Base-by-base conservation (phyloP, 1,140 invertebrate genomes). In the Pseudoatta argentina region DNA sequence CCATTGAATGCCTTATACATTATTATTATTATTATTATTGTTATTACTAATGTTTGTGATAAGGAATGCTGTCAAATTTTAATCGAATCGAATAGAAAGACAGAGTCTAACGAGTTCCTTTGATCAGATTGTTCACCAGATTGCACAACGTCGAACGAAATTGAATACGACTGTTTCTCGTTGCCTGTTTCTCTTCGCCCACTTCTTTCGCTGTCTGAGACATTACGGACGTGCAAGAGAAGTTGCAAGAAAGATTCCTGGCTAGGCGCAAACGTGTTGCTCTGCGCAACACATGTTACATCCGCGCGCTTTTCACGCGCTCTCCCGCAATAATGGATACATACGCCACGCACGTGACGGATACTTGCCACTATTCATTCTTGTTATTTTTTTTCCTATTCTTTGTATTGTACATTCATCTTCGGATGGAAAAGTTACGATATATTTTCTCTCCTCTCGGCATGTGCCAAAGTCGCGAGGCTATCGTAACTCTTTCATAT, bases 261-360 rank as follows among this genome's bases (percentile, higher is more conserved):
- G 59, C 75, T 76, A 85, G 71, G 75, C 53, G 86, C 79, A 64
- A 44, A 61, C 69, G 24, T 88, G 24, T 88, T 63, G 75, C 63
- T 77, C 88, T 89, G 66, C 18, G 82, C 24, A 71, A 30, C 88
- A 78, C 88, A 63, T 87, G 87, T 27, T 76, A 90, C 88, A 87
- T 61, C 83, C 66, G 73, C 88, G 82, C 73, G 71, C 67, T 75
- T 85, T 77, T 57, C 76, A 75, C 18, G 39, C 66, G 53, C 69
- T 21, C 55, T 75, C 55, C n/a, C 72, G 55, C 55, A 75, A 75
- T 75, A 92, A 91, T 89, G 86, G 76, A 21, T 87, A 71, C 85
- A 66, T 90, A 78, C 75, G 71, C 16, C 44, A 79, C 53, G 78
- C 92, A 92, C 91, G 93, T 93, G 93, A 91, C 88, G 88, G 87